phyloP scores from a whole-genome alignment of 2,888 invertebrate genomes.

The Hypena proboscidalis region DNA sequence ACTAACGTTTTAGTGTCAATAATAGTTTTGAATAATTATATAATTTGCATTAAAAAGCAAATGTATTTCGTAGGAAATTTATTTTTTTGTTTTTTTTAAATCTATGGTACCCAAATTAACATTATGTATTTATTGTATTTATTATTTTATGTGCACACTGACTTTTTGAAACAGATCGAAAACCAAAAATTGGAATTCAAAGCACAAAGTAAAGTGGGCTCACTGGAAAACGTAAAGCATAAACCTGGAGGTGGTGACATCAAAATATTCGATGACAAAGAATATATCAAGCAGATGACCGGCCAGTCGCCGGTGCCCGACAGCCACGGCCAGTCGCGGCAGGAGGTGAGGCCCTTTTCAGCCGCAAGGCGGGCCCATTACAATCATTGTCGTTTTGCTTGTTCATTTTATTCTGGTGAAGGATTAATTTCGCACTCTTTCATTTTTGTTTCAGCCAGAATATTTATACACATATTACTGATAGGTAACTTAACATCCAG shows the following conservation, averaged over 20 bases:
- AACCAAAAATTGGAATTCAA: conserved; percentile 96
- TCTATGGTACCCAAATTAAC: conserved; percentile 33
- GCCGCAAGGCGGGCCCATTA: conserved; percentile 38
- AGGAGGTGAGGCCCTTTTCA: conserved; percentile 77
- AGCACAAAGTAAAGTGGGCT: conserved; percentile 96
- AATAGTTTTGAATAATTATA: conserved; percentile 6
- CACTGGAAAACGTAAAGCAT: conserved; percentile 95
- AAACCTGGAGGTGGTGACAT: conserved; percentile 97
- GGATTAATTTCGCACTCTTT: conserved; percentile 55
- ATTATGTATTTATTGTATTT: conserved; percentile 34
- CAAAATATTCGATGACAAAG: conserved; percentile 97
- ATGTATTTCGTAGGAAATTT: neutral
- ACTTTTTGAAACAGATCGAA: conserved; percentile 90
- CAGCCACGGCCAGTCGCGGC: conserved; percentile 70
- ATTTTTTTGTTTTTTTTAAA: neutral
- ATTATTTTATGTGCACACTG: conserved; percentile 68
- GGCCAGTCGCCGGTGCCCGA: conserved; percentile 73
- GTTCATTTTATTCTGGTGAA: conserved; percentile 67
- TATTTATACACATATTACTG: conserved; percentile 83
- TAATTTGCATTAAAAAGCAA: neutral
- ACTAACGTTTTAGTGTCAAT: conserved; percentile 4
- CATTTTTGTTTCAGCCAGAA: conserved; percentile 82
- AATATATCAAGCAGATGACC: conserved; percentile 92
- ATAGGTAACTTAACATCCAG: conserved; percentile 58
- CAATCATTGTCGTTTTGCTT: too few species aligned